Base-by-base conservation (phyloP, 2,113 vertebrate genomes). In the Murina feae region DNA sequence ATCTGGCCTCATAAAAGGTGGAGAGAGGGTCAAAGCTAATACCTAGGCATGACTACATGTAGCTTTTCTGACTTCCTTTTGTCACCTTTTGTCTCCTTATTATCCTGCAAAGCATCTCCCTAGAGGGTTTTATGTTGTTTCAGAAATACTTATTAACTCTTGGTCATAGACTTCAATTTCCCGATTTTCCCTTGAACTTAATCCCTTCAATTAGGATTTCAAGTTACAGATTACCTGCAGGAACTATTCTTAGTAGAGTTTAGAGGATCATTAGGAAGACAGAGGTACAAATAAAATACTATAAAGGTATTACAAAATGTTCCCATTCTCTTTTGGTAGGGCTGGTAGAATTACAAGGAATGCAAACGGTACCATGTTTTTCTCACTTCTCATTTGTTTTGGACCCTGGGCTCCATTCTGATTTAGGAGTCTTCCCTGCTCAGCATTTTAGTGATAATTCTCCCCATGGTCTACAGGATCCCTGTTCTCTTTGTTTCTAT, bases 401-500 rank as follows among this genome's bases (percentile, higher is more conserved):
- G 93, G 75, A 89, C 63, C 79, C 92, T 72, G 93, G 65, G 78
- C 93, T 97, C 79, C 88, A 75, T 92, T 90, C 96, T 96, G 96
- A 96, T 96, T 95, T 97, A 96, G 90, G 82, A 94, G 79, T 96
- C 83, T 93, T 86, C 95, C 78, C 90, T 96, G 93, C 97, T 97
- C 96, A 93, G 96, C 94, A 92, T 96, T 97, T 96, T 93, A 91
- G 97, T 96, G 97, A 93, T 10, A 93, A 88, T 96, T 97, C 94
- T 97, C 97, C 92, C 23, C 90, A 35, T 89, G 96, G 96, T 42
- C 95, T 96, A 95, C n/a, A 93, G 83, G 96, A 96, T 97, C 97
- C 96, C 95, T 94, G 96, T 83, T 97, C 93, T 96, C 95, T 17
- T 95, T 97, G 98, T 98, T 98, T 97, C 98, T 92, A 98, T 97